Conservation (phyloP, 23 tunicate species). For the Diplosoma virens region DNA sequence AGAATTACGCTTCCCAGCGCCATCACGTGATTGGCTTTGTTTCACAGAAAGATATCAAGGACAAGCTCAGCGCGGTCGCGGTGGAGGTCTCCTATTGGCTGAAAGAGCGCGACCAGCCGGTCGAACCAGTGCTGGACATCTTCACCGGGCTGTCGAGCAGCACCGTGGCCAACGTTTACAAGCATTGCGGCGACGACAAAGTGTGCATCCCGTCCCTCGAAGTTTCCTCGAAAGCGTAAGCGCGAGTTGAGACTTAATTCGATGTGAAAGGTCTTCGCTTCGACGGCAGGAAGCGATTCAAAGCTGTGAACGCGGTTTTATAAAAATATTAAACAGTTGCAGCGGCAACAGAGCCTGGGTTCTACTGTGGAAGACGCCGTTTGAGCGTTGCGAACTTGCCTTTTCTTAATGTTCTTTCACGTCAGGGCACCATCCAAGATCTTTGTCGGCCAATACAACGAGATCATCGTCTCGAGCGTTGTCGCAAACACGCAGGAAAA, state of each 20-base stretch:
- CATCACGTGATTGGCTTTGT: neutral
- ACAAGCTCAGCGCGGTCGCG: conserved; percentile 54
- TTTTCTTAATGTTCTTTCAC: too few relatives aligned
- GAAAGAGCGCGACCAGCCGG: conserved; percentile 46
- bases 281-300: neutral
- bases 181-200: conserved; percentile 83
- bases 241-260: neutral
- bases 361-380: neutral
- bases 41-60: conserved; percentile 52
- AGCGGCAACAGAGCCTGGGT: too few relatives aligned
- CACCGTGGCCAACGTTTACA: conserved; percentile 47
- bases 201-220: conserved; percentile 69
- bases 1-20: too few relatives aligned
- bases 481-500: conserved; percentile 65
- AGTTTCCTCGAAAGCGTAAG: conserved; percentile 44
- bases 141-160: conserved; percentile 41
- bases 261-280: neutral
- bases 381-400: neutral
- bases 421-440: conserved; percentile 27
- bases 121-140: conserved; percentile 69
- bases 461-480: conserved; percentile 14
- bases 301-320: too few relatives aligned
- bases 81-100: conserved; percentile 66
- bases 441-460: conserved; percentile 49
- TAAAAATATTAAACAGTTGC: too few relatives aligned